Evolutionary conservation across 2,113 vertebrate genomes (phyloP).

Genomic region (Hippocampus barbouri): DNA sequence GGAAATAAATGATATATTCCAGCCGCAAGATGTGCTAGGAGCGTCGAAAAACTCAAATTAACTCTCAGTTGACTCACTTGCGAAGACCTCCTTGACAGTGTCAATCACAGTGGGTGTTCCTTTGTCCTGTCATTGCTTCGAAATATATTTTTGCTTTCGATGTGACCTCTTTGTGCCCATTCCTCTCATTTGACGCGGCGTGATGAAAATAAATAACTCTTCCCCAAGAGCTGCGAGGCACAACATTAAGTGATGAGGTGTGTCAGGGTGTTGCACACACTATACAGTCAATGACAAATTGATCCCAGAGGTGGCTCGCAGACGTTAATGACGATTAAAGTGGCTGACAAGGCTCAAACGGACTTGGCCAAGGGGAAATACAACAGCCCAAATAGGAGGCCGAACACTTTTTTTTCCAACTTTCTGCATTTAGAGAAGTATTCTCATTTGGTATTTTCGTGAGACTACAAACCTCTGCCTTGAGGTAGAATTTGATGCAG

Average conservation of each 20-base stretch:
- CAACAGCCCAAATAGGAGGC: not conserved
- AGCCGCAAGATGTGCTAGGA: not conserved
- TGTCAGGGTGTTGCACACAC: slow-evolving; percentile 4
- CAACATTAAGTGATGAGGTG: slow-evolving; percentile 9
- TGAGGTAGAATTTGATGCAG: not conserved
- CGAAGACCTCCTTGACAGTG: too few species aligned
- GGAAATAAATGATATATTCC: not conserved
- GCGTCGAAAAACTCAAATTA: not conserved
- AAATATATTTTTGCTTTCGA: not conserved
- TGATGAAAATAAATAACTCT: slow-evolving; percentile 3
- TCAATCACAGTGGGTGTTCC: not conserved
- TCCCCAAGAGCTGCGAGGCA: slow-evolving; percentile 9
- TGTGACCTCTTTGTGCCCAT: not conserved
- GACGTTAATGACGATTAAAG: slow-evolving; percentile 55
- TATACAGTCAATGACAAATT: slow-evolving; percentile 33
- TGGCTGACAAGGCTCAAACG: slow-evolving; percentile 24
- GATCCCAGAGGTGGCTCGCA: slow-evolving; percentile 34
- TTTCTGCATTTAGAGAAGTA: not conserved
- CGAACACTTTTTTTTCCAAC: not conserved
- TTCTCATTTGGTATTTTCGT: not conserved
- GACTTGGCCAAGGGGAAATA: slow-evolving; percentile 1
- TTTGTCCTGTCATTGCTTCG: not conserved
- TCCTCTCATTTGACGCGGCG: not conserved
- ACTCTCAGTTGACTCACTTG: too few species aligned
- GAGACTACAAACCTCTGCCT: not conserved